Base-by-base conservation (phyloP, 2,888 invertebrate species). In the Bimastos eiseni region DNA sequence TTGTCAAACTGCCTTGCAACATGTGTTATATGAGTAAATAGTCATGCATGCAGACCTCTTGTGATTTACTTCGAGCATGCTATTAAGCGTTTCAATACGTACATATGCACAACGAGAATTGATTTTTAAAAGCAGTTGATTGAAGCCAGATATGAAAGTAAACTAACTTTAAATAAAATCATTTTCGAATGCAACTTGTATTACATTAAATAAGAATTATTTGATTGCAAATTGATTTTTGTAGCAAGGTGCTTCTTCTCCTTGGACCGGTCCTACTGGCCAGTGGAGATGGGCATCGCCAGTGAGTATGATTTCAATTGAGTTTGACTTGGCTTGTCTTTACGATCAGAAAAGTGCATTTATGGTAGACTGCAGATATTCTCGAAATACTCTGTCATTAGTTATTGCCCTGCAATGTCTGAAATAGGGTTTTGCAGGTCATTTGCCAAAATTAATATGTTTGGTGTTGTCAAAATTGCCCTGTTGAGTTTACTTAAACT, bases 251-350 rank as follows among this genome's bases (percentile, higher is more conserved):
- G 36, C 36, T 37, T 34, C 86, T 86, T 30, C 86, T 86, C 86
- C 34, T 36, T 86, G 86, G 86, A 86, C 86, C 86, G 36, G 86
- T 36, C 86, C 86, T 24, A 86, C 34, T 86, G 86, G 86, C 13
- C 86, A 86, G 37, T 86, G 86, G 86, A 86, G 86, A 86, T 86
- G 86, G 86, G 86, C 86, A 34, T 86, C 86, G 6, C 86, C 34
- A 19, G 86, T 86, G 21, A 86, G 86, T 86, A 34, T 4, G 86
- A 8, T 86, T 34, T 70, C 21, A 70, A 70, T 70, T 30, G 70
- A 11, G n/a, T 70, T 70, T 30, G 70, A 11, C 11, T 70, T 70
- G 55, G 55, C 55, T 55, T 24, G 30, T 55, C 30, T 24, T 55
- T 55, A 3, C 3, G 55, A 55, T 24, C n/a, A n/a, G n/a, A n/a